Evolutionary conservation across 2,113 vertebrate genomes (phyloP).

Genomic region (Neomonachus schauinslandi): DNA sequence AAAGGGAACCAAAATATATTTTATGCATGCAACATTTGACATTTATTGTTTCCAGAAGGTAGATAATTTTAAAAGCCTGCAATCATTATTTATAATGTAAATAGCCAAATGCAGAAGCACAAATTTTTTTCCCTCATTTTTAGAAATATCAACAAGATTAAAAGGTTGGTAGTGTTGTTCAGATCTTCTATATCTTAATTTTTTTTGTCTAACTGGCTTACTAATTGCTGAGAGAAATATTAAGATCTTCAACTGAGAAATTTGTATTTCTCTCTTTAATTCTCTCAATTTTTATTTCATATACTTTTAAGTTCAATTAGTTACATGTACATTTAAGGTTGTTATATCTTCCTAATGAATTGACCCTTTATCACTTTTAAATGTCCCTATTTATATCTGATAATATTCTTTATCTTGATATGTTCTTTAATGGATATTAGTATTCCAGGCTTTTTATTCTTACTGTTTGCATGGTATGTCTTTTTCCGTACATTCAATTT

Average conservation of each 20-base stretch:
- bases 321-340: background rate
- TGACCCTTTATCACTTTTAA: background rate
- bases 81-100: background rate
- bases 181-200: background rate
- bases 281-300: background rate
- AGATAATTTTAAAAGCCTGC: background rate
- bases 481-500: background rate
- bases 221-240: constrained; percentile 3
- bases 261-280: background rate
- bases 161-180: background rate
- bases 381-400: background rate
- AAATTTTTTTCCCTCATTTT: background rate
- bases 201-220: background rate
- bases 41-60: background rate
- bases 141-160: background rate
- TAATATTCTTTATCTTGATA: background rate
- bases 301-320: background rate
- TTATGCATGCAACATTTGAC: background rate
- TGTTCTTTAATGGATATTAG: background rate
- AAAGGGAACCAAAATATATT: background rate
- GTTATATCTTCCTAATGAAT: background rate
- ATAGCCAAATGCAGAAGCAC: background rate
- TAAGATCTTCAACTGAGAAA: background rate
- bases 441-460: background rate
- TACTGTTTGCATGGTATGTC: background rate